phyloP scores from a whole-genome alignment of 2,888 invertebrate species.

The Cheilosia vernalis region DNA sequence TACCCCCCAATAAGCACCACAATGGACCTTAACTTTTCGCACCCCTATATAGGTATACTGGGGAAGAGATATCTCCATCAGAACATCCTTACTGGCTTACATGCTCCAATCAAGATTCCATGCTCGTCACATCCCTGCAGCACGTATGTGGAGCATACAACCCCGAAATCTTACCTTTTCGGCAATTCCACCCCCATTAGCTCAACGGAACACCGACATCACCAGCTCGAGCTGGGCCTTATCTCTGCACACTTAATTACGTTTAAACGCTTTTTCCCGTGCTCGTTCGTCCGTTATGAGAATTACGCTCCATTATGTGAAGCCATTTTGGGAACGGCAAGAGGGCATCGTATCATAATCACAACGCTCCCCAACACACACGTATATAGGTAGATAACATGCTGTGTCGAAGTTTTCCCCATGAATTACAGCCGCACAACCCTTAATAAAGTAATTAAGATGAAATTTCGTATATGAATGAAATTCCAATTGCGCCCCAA shows the following conservation, averaged over 20 bases:
- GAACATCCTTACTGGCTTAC: constrained; percentile 4
- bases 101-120: constrained; percentile 63
- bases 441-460: constrained; percentile 74
- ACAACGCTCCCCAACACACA: neutral
- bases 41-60: neutral
- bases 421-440: constrained; percentile 62
- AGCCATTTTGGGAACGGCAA: constrained; percentile 64
- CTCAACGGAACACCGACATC: constrained; percentile 20
- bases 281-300: constrained; percentile 75
- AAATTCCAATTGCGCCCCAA: constrained; percentile 71
- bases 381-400: constrained; percentile 67
- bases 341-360: neutral
- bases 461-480: constrained; percentile 74
- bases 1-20: constrained; percentile 63
- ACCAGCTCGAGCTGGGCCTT: constrained; percentile 57
- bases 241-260: constrained; percentile 75
- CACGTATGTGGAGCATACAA: constrained; percentile 13
- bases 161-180: constrained; percentile 45
- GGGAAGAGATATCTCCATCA: constrained; percentile 16
- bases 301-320: constrained; percentile 71
- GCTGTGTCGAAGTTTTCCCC: constrained; percentile 69
- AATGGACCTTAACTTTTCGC: constrained; percentile 38
- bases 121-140: constrained; percentile 41
- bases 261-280: constrained; percentile 74
- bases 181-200: constrained; percentile 53